Conservation (phyloP, 1,140 invertebrate species). For the Parapsyche elsis region DNA sequence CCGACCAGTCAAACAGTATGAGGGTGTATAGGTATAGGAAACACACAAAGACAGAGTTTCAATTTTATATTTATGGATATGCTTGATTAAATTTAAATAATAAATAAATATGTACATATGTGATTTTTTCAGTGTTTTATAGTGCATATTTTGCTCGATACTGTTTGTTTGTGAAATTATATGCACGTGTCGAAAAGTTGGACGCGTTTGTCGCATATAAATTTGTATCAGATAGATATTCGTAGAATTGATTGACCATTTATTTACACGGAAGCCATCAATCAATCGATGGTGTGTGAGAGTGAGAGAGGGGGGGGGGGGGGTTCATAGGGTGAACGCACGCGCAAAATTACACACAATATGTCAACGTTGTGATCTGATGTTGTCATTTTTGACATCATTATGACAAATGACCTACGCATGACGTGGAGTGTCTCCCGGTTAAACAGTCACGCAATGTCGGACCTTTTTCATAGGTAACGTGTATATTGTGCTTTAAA, state of each 20-base stretch:
- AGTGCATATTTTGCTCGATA: too few relatives aligned
- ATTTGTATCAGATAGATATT: conserved; percentile 32
- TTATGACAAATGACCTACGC: conserved; percentile 28
- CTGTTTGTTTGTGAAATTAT: too few relatives aligned
- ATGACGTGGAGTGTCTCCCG: not conserved
- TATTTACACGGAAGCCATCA: conserved; percentile 17
- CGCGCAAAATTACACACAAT: conserved; percentile 28
- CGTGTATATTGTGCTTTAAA: too few relatives aligned
- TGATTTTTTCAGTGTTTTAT: too few relatives aligned
- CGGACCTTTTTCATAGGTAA: not conserved
- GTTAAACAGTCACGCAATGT: conserved; percentile 21
- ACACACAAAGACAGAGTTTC: too few relatives aligned
- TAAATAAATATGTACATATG: too few relatives aligned
- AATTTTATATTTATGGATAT: too few relatives aligned
- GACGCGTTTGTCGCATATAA: not conserved
- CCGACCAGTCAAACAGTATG: too few relatives aligned
- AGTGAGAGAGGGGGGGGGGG: not conserved
- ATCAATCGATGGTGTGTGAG: conserved; percentile 7
- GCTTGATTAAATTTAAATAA: too few relatives aligned
- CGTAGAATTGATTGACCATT: conserved; percentile 29
- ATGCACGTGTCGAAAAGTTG: not conserved
- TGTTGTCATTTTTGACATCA: conserved; percentile 38
- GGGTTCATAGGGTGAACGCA: not conserved
- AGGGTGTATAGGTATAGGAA: too few relatives aligned
- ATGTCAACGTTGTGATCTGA: conserved; percentile 36